Base-by-base conservation (phyloP, 2,797 vertebrate genomes). In the Neosilurus hyrtlii region DNA sequence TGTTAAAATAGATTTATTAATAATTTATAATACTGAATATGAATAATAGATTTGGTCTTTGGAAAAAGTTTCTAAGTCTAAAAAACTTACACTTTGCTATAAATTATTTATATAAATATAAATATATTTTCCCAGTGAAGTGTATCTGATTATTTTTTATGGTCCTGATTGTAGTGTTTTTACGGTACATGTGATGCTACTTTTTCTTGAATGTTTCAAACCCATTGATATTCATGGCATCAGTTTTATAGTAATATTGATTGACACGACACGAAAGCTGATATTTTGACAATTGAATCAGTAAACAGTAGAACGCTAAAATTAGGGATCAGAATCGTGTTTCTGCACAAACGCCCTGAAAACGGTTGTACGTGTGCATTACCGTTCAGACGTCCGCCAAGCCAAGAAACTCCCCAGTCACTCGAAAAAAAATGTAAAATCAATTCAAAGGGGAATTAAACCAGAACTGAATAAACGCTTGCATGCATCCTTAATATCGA, bases 181-280 rank as follows among this genome's bases (percentile, higher is more conserved):
- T 30, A 30, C 30, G 30, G 30, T 30, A 30, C 30, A 30, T 30
- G 30, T 30, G 30, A 30, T 30, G 30, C 30, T 30, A 30, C 14
- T 12, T 54, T 75, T 59, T 56, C 18, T 59, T 59, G 1, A 37
- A 75, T 1, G 20, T 59, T 74, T 16, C 6, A 72, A 1, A 18
- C 35, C 14, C n/a, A 30, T 73, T 37, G 22, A 77, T 77, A 49
- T 78, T 78, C 54, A 78, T 78, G 26, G 59, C n/a, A 78, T 78
- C 59, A 16, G 75, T 78, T 63, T 63, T 43, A 63, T 78, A 78
- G 51, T 63, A 24, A 16, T 49, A 63, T 78, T 6, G 75, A 78
- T 51, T 15, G n/a, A 18, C 37, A 3, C 3, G 11, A 35, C 75
- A 6, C 4, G 43, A 63, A 51, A 52, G 61, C 37, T 65, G 74